Evolutionary conservation across 2,888 invertebrate species (phyloP).

Genomic region (Drosophila paracracens): DNA sequence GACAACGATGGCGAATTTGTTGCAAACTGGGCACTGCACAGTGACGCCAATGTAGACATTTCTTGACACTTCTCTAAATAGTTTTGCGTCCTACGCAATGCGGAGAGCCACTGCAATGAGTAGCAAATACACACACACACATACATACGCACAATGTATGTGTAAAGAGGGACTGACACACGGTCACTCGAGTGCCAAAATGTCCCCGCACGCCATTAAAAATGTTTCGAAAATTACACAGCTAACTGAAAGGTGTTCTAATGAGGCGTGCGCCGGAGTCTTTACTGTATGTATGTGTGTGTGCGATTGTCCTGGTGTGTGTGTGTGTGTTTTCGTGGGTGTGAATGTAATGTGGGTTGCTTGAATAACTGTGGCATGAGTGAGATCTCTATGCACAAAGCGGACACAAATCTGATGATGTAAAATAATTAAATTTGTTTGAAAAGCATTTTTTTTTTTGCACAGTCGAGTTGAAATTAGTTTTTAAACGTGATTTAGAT

Average conservation of each 20-base stretch:
- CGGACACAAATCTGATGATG: constrained; percentile 26
- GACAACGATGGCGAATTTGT: constrained; percentile 46
- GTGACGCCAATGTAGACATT: constrained; percentile 76
- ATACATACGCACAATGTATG: not conserved
- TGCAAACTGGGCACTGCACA: constrained; percentile 46
- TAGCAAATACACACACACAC: not conserved
- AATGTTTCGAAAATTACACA: constrained; percentile 77
- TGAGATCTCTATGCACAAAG: constrained; percentile 44
- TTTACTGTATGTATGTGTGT: constrained; percentile 18
- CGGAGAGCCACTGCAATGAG: constrained; percentile 18
- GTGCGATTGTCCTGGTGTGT: constrained; percentile 33
- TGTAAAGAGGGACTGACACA: constrained; percentile 48
- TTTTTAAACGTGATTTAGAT: not conserved
- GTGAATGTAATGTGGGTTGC: constrained; percentile 49
- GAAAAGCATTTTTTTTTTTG: constrained; percentile 1
- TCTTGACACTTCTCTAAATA: constrained; percentile 80
- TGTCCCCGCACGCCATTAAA: constrained; percentile 79
- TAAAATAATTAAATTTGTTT: constrained; percentile 25
- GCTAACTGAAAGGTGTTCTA: constrained; percentile 79
- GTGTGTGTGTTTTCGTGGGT: constrained; percentile 33
- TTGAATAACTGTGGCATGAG: constrained; percentile 56
- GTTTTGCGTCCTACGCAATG: constrained; percentile 74
- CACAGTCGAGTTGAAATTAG: not conserved
- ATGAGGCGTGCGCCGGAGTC: constrained; percentile 75
- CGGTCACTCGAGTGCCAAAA: constrained; percentile 77